These are phyloP conservation scores for Nomada fabriciana DNA, from an alignment of 2,888 invertebrate species.

Conservation along the genomic window DNA sequence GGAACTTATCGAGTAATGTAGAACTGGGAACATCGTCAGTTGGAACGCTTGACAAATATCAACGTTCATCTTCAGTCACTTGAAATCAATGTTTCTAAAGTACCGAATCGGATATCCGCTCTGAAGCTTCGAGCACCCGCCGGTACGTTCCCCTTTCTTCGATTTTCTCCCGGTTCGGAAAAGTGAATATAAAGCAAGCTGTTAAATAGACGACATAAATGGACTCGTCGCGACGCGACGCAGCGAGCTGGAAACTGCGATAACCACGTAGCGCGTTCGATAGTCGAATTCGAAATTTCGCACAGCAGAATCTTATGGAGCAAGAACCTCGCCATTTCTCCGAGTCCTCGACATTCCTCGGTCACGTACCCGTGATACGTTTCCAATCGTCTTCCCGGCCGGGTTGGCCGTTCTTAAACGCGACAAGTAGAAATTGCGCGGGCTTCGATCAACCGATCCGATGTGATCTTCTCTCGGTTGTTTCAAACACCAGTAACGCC, in stretches of 20 bases:
- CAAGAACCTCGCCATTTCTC: slow-evolving; percentile 31
- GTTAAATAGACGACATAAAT: slow-evolving; percentile 45
- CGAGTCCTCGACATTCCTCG: slow-evolving; percentile 18
- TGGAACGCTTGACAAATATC: neutral
- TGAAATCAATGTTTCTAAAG: slow-evolving; percentile 8
- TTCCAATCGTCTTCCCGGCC: slow-evolving; percentile 16
- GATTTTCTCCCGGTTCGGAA: slow-evolving; percentile 20
- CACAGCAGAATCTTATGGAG: too few species aligned
- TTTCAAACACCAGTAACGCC: too few species aligned
- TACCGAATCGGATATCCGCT: slow-evolving; percentile 12
- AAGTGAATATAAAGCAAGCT: slow-evolving; percentile 39
- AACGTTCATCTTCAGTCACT: neutral
- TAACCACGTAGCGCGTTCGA: slow-evolving; percentile 75
- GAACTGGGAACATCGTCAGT: too few species aligned
- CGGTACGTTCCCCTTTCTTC: neutral
- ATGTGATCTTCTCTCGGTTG: neutral
- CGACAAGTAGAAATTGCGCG: slow-evolving; percentile 47
- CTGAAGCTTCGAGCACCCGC: slow-evolving; percentile 2
- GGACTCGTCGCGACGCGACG: slow-evolving; percentile 38
- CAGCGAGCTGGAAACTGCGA: slow-evolving; percentile 73
- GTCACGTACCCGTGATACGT: slow-evolving; percentile 62
- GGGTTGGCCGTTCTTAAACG: slow-evolving; percentile 18
- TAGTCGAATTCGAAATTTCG: slow-evolving; percentile 68
- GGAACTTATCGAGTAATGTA: too few species aligned
- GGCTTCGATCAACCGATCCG: slow-evolving; percentile 30